Evolutionary conservation across 2,888 invertebrate genomes (phyloP), one percentile per base, ranked within the genome.

Genomic region (Bombylius discolor): DNA sequence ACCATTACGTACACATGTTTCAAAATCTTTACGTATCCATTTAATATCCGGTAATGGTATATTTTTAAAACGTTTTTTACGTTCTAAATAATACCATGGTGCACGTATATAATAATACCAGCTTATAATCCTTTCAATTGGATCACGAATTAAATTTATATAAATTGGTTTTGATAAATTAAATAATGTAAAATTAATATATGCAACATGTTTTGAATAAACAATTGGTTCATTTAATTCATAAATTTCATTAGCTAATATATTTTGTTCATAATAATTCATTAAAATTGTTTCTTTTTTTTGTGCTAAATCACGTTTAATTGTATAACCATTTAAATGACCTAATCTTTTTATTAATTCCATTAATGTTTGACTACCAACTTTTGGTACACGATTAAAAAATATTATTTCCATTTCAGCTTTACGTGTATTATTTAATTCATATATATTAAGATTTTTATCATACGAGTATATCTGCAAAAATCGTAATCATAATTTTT

Each of bases 381-480:
- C 91, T 75, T 93, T 93, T 14, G 93, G 91, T 52, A 89, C 91
- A 12, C 92, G 79, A 74, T 93, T 93, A 76, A 92, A 93, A 76
- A 92, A 89, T 49, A 93, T 70, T 14, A 89, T 78, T 47, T 89
- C 82, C 34, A 81, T 78, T 55, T 81, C 81, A 0, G 89, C 84
- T 52, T 83, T 79, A 33, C 79, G 79, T 1, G 91, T 91, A 68
- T 91, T 91, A 75, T 92, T 92, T 57, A 92, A 33, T 33, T 49
- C 23, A 23, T 23, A 2, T 23, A 23, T 23, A 23, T 23, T 23
- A 23, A 23, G 23, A 23, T 23, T 23, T 23, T 23, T 23, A 23
- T 23, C 23, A 23, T 23, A 23, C 23, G 23, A 23, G 23, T 23
- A 23, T 23, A 23, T 23, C 23, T 23, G 23, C 2, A 23, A 23